Percentiles rank a stretch among this genome's conserved stretches.
Evolutionary conservation across 2,888 invertebrate genomes (phyloP).

Genomic region (Cordylochernes scorpioides): DNA sequence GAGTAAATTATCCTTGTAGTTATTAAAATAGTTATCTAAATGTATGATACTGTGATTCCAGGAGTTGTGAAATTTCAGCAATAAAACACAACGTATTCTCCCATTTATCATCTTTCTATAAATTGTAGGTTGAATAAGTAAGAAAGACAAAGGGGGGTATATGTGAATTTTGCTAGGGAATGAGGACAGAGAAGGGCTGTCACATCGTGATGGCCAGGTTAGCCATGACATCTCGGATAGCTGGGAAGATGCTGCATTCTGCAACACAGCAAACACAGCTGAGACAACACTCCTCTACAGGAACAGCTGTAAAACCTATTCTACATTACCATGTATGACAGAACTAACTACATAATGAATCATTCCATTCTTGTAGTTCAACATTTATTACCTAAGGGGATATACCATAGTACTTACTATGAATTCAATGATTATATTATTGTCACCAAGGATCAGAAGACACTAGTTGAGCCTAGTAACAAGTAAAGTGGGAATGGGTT

Average conservation of each 20-base stretch:
- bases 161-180: too few species aligned
- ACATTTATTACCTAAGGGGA: not conserved
- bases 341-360: slow-evolving; percentile 1
- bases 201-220: slow-evolving; percentile 37
- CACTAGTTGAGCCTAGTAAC: not conserved
- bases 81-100: too few species aligned
- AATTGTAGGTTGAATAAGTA: too few species aligned
- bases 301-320: slow-evolving; percentile 3
- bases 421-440: not conserved
- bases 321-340: not conserved
- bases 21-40: too few species aligned
- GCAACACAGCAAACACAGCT: slow-evolving; percentile 18
- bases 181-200: too few species aligned
- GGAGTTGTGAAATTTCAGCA: too few species aligned
- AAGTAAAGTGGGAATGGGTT: too few species aligned
- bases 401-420: not conserved
- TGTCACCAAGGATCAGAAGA: not conserved
- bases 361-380: slow-evolving; percentile 1
- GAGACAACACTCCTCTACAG: too few species aligned
- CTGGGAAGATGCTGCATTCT: slow-evolving; percentile 72
- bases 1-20: too few species aligned
- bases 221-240: slow-evolving; percentile 56
- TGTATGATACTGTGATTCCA: too few species aligned
- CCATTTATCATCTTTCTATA: too few species aligned
- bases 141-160: too few species aligned